Evolutionary conservation across 2,113 vertebrate genomes (phyloP), one percentile per base, ranked within the genome.

Genomic region (Cricetomys ansorgei): DNA sequence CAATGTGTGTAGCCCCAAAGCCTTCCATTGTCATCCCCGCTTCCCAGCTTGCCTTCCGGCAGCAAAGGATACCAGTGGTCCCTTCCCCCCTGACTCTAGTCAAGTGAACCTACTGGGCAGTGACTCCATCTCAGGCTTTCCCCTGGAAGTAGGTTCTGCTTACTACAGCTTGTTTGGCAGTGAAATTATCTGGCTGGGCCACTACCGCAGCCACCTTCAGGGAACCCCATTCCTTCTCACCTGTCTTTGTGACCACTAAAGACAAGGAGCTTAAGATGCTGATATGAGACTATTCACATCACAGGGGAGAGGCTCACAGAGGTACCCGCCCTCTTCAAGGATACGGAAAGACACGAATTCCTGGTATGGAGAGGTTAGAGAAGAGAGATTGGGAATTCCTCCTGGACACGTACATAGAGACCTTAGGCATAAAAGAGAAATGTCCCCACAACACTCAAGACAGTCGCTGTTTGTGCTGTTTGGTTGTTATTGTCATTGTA

Each of bases 221-320:
- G 0, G 29, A 65, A 15, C 37, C 81, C 37, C 40, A 0, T 16
- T 37, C 76, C 16, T 45, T 31, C 79, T 31, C 2, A 0, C 8
- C 31, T 15, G 37, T 29, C 37, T 23, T 62, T 13, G 13, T 10
- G 9, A 29, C 59, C 10, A 3, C 91, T 90, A 92, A 96, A 97
- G 95, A 96, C 48, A 94, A 96, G 93, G 88, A 94, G 95, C 92
- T 90, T 23, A n/a, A 40, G 59, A 70, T 37, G 94, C 88, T 84
- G 94, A 97, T 88, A 95, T 85, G 90, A 93, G 95, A 94, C 96
- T 97, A 88, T 97, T 98, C 87, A 89, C 98, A 97, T 97, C 97
- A 97, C 88, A 95, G 96, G 97, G 95, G 79, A 96, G 96, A 83
- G 97, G 77, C 72, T 84, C 97, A 89, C 83, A 94, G 95, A 98